Conservation (phyloP, 1,140 invertebrate species). For the Hydropsyche tenuis region DNA sequence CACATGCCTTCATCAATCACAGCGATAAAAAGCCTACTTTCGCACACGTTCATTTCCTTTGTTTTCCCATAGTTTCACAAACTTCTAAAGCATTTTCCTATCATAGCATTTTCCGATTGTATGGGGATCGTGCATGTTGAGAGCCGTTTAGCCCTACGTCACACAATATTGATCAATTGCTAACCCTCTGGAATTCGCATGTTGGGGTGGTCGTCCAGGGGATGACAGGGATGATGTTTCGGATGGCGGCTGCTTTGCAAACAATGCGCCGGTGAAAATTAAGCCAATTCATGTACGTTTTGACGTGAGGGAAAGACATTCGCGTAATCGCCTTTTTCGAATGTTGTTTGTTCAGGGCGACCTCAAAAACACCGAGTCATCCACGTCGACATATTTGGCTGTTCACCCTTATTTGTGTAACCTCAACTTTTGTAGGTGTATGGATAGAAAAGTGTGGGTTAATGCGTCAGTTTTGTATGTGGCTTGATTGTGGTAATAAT, state of each 20-base stretch:
- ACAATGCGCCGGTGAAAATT: not conserved
- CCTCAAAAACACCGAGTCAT: no score
- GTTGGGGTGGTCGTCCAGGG: not conserved
- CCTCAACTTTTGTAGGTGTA: no score
- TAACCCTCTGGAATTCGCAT: constrained; percentile 34
- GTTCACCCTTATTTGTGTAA: no score
- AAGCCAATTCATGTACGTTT: not conserved
- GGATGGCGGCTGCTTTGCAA: constrained; percentile 17
- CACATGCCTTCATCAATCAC: not conserved
- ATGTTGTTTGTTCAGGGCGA: no score
- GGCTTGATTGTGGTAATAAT: no score
- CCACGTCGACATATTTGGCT: no score
- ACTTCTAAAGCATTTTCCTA: not conserved
- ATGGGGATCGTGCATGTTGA: constrained; percentile 34
- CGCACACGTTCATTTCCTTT: no score
- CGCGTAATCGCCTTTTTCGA: no score
- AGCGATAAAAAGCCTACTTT: not conserved
- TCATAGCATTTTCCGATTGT: not conserved
- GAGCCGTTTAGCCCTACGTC: constrained; percentile 31
- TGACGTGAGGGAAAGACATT: no score
- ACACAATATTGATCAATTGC: constrained; percentile 43
- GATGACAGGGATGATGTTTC: constrained; percentile 1
- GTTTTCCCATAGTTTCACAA: not conserved
- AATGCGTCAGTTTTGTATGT: no score
- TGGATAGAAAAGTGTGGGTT: no score